Conservation (phyloP, 2,113 vertebrate species). For the Pseudorectes ferrugineus region DNA sequence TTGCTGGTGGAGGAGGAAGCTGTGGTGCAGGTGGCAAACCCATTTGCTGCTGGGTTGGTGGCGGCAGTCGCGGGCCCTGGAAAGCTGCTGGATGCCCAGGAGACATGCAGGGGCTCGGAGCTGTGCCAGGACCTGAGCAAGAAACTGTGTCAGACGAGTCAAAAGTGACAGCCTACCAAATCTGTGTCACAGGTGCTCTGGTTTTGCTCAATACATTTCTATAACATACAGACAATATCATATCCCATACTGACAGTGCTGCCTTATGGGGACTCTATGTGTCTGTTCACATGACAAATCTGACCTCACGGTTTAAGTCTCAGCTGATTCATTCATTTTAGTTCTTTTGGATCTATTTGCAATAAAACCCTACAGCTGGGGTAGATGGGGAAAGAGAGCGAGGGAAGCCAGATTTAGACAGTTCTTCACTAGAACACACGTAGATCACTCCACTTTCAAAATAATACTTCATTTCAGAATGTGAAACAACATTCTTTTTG, state of each 20-base stretch:
- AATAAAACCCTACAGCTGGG: neutral
- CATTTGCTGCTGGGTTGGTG: constrained; percentile 58
- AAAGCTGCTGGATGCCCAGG: constrained; percentile 60
- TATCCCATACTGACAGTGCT: neutral
- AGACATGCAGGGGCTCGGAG: constrained; percentile 38
- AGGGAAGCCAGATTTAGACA: neutral
- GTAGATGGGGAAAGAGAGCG: neutral
- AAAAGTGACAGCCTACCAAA: neutral
- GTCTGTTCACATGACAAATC: neutral
- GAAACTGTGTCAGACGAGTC: neutral
- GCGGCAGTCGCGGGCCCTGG: constrained; percentile 56
- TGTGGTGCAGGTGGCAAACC: constrained; percentile 68
- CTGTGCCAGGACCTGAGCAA: constrained; percentile 66
- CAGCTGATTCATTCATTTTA: neutral
- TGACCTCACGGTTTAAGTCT: neutral
- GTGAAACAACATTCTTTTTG: neutral
- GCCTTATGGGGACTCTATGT: neutral
- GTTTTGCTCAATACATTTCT: neutral
- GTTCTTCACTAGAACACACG: neutral
- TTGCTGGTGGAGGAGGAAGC: constrained; percentile 69
- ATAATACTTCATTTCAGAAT: neutral
- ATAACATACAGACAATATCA: fast-evolving
- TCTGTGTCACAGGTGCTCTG: neutral
- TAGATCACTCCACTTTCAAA: neutral
- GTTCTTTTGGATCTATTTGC: neutral